phyloP scores from a whole-genome alignment of 2,113 vertebrate species.

The Glareola pratincola region DNA sequence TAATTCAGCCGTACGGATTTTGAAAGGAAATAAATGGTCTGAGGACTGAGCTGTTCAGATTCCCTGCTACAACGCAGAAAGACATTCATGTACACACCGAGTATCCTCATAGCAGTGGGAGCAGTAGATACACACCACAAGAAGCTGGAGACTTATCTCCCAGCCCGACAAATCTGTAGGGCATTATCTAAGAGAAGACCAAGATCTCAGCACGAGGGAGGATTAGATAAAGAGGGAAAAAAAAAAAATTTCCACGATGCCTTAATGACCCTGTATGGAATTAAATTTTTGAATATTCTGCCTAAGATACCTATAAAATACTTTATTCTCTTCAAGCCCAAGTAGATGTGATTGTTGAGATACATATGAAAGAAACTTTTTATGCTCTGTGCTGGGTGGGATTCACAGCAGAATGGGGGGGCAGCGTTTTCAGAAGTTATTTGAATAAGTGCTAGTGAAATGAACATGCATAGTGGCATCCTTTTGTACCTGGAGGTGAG shows the following conservation, averaged over 20 bases:
- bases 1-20: neutral
- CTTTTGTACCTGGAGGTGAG: neutral
- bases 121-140: neutral
- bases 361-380: neutral
- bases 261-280: neutral
- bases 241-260: neutral
- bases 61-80: neutral
- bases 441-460: neutral
- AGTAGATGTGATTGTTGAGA: neutral
- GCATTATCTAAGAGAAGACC: neutral
- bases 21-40: neutral
- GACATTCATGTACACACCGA: neutral
- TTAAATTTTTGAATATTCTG: neutral
- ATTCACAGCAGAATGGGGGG: neutral
- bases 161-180: neutral
- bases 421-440: neutral
- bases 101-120: neutral
- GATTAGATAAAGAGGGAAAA: neutral
- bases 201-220: neutral
- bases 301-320: neutral
- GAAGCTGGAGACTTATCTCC: neutral
- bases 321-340: neutral
- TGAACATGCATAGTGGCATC: neutral
- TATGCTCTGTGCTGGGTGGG: neutral
- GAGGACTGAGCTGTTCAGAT: neutral